Conservation (phyloP, 2,888 invertebrate species). For the Drosophila formosana region DNA sequence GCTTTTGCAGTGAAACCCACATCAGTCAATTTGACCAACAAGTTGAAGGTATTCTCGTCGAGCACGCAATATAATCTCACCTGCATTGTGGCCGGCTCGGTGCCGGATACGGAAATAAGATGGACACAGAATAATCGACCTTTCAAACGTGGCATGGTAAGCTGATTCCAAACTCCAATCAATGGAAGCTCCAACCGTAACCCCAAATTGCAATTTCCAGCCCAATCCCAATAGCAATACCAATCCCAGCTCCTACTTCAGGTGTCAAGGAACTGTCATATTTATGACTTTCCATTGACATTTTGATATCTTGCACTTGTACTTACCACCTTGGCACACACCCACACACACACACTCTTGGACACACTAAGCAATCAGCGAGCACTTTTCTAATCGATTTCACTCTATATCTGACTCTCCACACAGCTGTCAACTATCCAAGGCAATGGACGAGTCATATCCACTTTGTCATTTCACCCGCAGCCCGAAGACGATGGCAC, state of each 20-base stretch:
- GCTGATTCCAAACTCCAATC: conserved; percentile 59
- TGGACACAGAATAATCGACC: conserved; percentile 94
- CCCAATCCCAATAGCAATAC: conserved; percentile 13
- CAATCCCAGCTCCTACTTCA: conserved; percentile 18
- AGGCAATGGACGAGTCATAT: conserved; percentile 91
- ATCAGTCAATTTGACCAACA: conserved; percentile 91
- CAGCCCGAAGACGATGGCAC: conserved; percentile 94
- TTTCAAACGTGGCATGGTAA: conserved; percentile 91
- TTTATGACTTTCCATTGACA: conserved; percentile 67
- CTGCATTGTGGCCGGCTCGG: conserved; percentile 93
- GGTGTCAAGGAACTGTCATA: conserved; percentile 60
- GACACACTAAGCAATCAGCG: conserved; percentile 27
- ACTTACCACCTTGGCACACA: conserved; percentile 15
- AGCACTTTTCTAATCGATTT: conserved; percentile 80
- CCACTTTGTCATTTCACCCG: conserved; percentile 92
- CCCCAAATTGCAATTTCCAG: conserved; percentile 15
- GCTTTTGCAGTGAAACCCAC: conserved; percentile 90
- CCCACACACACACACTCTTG: not conserved
- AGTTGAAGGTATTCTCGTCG: conserved; percentile 91
- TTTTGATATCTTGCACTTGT: conserved; percentile 62
- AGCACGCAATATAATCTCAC: conserved; percentile 92
- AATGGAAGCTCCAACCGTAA: conserved; percentile 2
- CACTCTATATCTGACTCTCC: conserved; percentile 42
- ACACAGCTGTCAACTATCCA: conserved; percentile 87
- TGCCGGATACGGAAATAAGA: conserved; percentile 93